phyloP scores from a whole-genome alignment of 2,888 invertebrate genomes.

The Eupithecia abbreviata region DNA sequence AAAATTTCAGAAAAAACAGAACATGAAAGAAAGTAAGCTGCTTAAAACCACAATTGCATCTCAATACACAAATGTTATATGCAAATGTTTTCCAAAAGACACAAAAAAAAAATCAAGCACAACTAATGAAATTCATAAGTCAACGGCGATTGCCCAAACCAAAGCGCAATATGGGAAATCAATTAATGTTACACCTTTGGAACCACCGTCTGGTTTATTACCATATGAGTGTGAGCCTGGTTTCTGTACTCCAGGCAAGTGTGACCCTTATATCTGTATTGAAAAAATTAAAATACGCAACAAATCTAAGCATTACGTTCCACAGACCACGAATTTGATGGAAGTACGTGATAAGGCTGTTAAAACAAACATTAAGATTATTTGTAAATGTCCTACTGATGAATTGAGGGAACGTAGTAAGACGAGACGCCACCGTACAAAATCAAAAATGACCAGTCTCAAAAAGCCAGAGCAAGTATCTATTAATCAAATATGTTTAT shows the following conservation, averaged over 20 bases:
- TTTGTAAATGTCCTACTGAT: conserved; percentile 7
- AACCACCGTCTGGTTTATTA: conserved; percentile 2
- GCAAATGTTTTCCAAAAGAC: background rate
- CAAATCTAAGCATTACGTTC: conserved; percentile 4
- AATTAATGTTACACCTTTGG: conserved; percentile 5
- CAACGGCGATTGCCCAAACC: conserved; percentile 9
- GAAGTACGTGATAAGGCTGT: background rate
- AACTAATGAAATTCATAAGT: background rate
- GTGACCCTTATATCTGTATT: conserved; percentile 48
- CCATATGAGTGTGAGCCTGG: conserved; percentile 54
- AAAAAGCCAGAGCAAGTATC: conserved; percentile 1
- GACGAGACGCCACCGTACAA: background rate
- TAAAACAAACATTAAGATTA: background rate
- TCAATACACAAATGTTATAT: background rate
- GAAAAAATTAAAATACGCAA: conserved; percentile 1
- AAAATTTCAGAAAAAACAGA: background rate
- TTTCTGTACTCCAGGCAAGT: conserved; percentile 49
- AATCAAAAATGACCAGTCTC: background rate
- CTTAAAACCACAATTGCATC: too few relatives aligned
- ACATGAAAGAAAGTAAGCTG: background rate
- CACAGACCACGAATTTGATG: background rate
- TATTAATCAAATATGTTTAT: background rate
- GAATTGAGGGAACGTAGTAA: background rate
- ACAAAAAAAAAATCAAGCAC: background rate
- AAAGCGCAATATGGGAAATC: background rate